Evolutionary conservation across 2,113 vertebrate species (phyloP), one percentile per base, ranked within the genome.

Genomic region (Machaerirhynchus nigripectus): DNA sequence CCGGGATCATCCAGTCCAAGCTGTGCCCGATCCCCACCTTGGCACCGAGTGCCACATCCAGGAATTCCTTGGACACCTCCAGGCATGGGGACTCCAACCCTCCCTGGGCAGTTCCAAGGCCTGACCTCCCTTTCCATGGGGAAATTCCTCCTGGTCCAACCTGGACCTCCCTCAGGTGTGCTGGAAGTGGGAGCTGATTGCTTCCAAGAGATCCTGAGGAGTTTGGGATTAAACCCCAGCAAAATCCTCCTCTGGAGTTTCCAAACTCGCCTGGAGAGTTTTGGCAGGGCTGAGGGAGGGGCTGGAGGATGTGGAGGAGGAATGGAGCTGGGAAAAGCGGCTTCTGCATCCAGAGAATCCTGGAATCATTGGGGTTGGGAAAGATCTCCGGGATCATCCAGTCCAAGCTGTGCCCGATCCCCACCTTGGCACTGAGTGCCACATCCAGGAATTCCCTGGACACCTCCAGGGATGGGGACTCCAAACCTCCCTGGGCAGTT

Each of bases 321-420:
- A 53, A 47, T 0, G 16, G 28, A 71, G 61, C 15, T 55, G 56
- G 67, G 52, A 85, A 88, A 83, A 79, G 30, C 3, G 4, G 30
- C 47, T 83, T n/a, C 17, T 37, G 33, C 22, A 59, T 17, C 39
- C 52, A 1, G 27, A 7, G 39, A 63, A 39, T 55, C 57, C 57
- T 0, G 0, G 31, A 73, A 63, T 46, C 47, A 1, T 18, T 0
- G 39, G 27, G 20, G 12, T 1, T 53, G 67, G 47, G 17, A 33
- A 73, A 46, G 27, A 53, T 37, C 56, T 46, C 27, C 0, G 8
- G 57, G 81, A 73, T 84, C 40, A 27, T 0, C 2, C 4, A 22
- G 22, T 5, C 57, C 11, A 2, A n/a, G n/a, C n/a, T n/a, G n/a
- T 16, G 15, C 26, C 26, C 26, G 15, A 52, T 52, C 8, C 50